phyloP scores from a whole-genome alignment of 2,888 invertebrate species.

The Pegoplata infirma region DNA sequence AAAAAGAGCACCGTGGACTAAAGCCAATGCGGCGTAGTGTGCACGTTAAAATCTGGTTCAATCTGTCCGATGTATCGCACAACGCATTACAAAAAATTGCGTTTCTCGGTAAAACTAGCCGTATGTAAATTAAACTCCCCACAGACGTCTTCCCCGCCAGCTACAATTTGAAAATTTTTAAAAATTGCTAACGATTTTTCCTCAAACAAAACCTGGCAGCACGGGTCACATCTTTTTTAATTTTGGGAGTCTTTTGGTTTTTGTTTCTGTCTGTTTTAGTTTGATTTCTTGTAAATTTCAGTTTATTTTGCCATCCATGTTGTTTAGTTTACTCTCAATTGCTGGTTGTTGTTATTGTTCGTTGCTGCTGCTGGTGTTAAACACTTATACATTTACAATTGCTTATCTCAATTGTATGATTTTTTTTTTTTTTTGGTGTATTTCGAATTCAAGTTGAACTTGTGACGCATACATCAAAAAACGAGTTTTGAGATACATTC shows the following conservation, averaged over 20 bases:
- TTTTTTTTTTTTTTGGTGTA: not conserved
- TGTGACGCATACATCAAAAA: constrained; percentile 52
- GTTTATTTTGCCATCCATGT: constrained; percentile 30
- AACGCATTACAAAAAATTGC: too few relatives aligned
- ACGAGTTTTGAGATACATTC: constrained; percentile 56
- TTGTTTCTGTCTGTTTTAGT: constrained; percentile 6
- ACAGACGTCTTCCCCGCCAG: too few relatives aligned
- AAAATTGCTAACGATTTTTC: too few relatives aligned
- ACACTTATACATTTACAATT: constrained; percentile 45
- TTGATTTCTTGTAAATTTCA: constrained; percentile 30
- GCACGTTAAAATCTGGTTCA: too few relatives aligned
- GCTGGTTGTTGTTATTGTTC: constrained; percentile 27
- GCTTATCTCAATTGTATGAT: constrained; percentile 18
- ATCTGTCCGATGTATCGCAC: too few relatives aligned
- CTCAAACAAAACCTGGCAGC: too few relatives aligned
- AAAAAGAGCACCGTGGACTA: too few relatives aligned
- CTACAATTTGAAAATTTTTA: too few relatives aligned
- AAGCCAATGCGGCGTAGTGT: too few relatives aligned
- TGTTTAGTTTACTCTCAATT: constrained; percentile 34
- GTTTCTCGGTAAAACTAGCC: too few relatives aligned
- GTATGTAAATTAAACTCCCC: too few relatives aligned
- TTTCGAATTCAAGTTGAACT: constrained; percentile 33
- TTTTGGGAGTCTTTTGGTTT: not conserved
- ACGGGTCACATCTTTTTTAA: too few relatives aligned
- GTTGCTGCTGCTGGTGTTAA: constrained; percentile 46